phyloP scores from a whole-genome alignment of 2,888 invertebrate species.

The Drosophila anomelani region DNA sequence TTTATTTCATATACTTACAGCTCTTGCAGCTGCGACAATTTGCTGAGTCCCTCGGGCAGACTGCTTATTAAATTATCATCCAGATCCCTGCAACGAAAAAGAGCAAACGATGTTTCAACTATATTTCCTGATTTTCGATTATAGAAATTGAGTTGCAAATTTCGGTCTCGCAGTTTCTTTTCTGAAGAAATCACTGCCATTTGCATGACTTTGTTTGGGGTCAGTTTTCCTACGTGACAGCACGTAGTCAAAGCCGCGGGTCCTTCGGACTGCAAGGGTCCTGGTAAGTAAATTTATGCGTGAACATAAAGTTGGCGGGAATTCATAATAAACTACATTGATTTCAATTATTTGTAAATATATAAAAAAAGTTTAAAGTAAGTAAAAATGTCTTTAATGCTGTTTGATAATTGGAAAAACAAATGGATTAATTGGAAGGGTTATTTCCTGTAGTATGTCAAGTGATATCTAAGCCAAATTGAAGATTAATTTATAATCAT shows the following conservation, averaged over 20 bases:
- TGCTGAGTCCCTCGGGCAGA: conserved; percentile 90
- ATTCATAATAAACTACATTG: conserved; percentile 55
- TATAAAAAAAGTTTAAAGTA: not conserved
- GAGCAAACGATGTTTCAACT: conserved; percentile 28
- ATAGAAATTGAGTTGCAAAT: conserved; percentile 48
- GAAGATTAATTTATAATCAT: not conserved
- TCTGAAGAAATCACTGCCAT: conserved; percentile 34
- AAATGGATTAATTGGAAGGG: not conserved
- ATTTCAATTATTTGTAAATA: conserved; percentile 56
- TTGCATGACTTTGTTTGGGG: conserved; percentile 61
- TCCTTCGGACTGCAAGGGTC: conserved; percentile 19
- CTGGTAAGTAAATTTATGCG: conserved; percentile 66
- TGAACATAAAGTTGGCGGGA: conserved; percentile 50
- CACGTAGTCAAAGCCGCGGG: conserved; percentile 56
- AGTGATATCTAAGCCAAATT: not conserved
- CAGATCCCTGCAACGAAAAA: conserved; percentile 87
- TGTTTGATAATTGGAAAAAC: not conserved
- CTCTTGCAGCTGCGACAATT: conserved; percentile 91
- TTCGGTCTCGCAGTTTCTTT: conserved; percentile 15
- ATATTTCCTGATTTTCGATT: conserved; percentile 53
- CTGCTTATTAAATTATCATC: conserved; percentile 91
- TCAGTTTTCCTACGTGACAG: conserved; percentile 68
- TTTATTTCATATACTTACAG: conserved; percentile 89
- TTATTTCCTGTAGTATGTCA: not conserved
- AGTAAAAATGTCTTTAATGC: too few relatives aligned